Evolutionary conservation across 2,888 invertebrate species (phyloP).

Genomic region (Drosophila mercatorum): DNA sequence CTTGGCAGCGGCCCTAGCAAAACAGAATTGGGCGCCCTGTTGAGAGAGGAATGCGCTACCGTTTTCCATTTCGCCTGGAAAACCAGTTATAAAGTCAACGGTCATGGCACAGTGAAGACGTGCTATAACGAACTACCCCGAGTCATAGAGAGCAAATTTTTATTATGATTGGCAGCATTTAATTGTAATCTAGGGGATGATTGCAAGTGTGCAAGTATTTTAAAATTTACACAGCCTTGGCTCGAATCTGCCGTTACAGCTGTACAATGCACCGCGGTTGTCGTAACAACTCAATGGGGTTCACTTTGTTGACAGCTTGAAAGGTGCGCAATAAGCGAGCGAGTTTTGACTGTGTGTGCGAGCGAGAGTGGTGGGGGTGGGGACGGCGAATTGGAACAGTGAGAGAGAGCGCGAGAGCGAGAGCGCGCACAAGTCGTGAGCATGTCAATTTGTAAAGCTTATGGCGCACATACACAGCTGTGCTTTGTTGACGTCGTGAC

Average conservation of each 20-base stretch:
- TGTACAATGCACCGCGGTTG: conserved; percentile 31
- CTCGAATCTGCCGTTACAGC: conserved; percentile 18
- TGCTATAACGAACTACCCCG: conserved; percentile 24
- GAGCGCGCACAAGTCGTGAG: conserved; percentile 13
- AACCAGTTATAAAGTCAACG: conserved; percentile 69
- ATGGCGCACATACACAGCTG: conserved; percentile 48
- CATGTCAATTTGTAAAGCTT: conserved; percentile 30
- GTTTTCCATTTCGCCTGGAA: conserved; percentile 39
- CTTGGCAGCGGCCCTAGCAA: conserved; percentile 47
- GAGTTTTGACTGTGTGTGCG: conserved; percentile 23
- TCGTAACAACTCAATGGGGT: conserved; percentile 61
- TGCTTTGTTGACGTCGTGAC: conserved; percentile 48
- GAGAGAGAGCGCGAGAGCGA: conserved; percentile 5
- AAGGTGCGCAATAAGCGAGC: conserved; percentile 65
- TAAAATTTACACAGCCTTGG: conserved; percentile 35
- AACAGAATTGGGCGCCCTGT: conserved; percentile 45
- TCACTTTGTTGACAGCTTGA: conserved; percentile 57
- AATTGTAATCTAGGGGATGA: conserved; percentile 26
- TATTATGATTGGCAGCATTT: conserved; percentile 51
- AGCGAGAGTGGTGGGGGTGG: conserved; percentile 5
- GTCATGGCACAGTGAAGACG: conserved; percentile 59
- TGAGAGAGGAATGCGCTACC: conserved; percentile 39
- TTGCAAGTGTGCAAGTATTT: conserved; percentile 14
- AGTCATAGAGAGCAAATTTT: conserved; percentile 6
- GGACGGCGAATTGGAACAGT: conserved; percentile 34